Conservation (phyloP, 1,140 invertebrate species). For the Carposina sasakii region DNA sequence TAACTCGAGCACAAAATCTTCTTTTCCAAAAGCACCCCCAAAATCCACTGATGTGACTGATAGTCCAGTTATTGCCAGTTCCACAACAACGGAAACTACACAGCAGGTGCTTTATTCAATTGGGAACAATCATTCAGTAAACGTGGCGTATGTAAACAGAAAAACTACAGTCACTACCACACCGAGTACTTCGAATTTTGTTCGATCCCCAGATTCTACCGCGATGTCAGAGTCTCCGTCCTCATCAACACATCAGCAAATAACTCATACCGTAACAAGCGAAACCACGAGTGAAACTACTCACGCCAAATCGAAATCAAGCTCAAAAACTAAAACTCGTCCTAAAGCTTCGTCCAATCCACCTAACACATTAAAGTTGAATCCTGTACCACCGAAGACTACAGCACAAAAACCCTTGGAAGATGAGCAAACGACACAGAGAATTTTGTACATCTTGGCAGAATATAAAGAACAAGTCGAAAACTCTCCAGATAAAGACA, state of each 20-base stretch:
- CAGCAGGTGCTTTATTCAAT: constrained; percentile 66
- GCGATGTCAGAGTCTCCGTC: constrained; percentile 55
- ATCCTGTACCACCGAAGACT: constrained; percentile 77
- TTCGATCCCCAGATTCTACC: constrained; percentile 59
- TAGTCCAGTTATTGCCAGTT: constrained; percentile 23
- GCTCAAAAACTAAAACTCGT: constrained; percentile 70
- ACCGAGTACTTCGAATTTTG: constrained; percentile 45
- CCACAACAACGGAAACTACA: constrained; percentile 39
- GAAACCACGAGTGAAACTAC: constrained; percentile 62
- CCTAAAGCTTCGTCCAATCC: constrained; percentile 73
- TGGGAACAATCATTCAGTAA: constrained; percentile 58
- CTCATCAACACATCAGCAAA: constrained; percentile 49
- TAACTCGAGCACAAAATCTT: constrained; percentile 25
- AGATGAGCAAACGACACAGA: constrained; percentile 86
- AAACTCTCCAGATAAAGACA: constrained; percentile 87
- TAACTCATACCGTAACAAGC: constrained; percentile 49
- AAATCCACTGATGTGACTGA: constrained; percentile 43
- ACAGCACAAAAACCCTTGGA: constrained; percentile 85
- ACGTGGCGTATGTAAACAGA: constrained; percentile 64
- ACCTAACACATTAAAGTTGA: constrained; percentile 76
- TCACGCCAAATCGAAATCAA: constrained; percentile 47
- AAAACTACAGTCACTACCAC: constrained; percentile 46
- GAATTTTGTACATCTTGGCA: constrained; percentile 85
- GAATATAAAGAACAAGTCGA: constrained; percentile 86
- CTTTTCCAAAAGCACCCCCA: constrained; percentile 36